Percentiles rank a stretch among this genome's conserved stretches.
phyloP scores from a whole-genome alignment of 2,888 invertebrate species.

The Drosophila antonietae region DNA sequence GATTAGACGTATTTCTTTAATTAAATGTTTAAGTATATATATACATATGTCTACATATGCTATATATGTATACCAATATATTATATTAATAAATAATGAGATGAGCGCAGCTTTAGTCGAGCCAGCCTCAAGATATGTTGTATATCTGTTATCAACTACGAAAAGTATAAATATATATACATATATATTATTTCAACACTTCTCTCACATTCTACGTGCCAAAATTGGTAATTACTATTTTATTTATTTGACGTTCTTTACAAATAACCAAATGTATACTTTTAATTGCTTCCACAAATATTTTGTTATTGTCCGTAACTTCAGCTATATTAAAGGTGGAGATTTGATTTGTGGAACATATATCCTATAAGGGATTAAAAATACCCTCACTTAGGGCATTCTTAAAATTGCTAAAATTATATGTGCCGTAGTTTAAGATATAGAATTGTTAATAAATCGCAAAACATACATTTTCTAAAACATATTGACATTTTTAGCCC shows the following conservation, averaged over 20 bases:
- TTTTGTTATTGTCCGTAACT: too few species aligned
- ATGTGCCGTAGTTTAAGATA: too few species aligned
- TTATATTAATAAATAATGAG: conserved; percentile 4
- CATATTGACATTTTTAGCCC: too few species aligned
- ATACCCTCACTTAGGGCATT: too few species aligned
- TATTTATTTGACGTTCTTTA: background rate
- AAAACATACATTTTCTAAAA: too few species aligned
- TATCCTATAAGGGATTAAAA: too few species aligned
- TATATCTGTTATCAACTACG: conserved; percentile 2
- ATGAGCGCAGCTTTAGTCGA: background rate
- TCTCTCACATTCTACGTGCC: background rate
- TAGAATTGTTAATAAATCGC: too few species aligned
- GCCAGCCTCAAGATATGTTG: background rate
- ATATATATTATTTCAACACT: background rate
- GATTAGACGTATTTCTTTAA: background rate
- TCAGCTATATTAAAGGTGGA: too few species aligned
- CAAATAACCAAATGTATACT: background rate
- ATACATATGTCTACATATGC: background rate
- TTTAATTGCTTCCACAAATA: background rate
- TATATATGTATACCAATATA: conserved; percentile 5
- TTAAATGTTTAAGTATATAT: conserved; percentile 6
- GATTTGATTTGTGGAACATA: background rate
- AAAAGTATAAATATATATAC: background rate
- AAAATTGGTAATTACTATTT: background rate
- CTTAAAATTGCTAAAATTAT: too few species aligned